Evolutionary conservation across 2,797 vertebrate genomes (phyloP).

Genomic region (Lophura swinhoii): DNA sequence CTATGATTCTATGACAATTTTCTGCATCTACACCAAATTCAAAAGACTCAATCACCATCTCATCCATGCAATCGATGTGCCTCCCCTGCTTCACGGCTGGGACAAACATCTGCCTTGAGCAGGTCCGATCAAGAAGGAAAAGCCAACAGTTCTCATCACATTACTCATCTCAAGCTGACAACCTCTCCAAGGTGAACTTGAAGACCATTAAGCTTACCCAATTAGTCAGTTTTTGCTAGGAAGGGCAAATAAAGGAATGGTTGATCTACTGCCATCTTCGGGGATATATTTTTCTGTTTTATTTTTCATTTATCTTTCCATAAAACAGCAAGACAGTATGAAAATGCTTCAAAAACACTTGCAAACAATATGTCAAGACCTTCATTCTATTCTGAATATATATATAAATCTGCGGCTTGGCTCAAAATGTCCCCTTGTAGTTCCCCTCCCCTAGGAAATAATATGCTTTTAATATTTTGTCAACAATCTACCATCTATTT

Average conservation of each 20-base stretch:
- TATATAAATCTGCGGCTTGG: background rate
- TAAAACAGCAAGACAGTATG: background rate
- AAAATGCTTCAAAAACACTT: background rate
- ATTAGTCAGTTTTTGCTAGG: background rate
- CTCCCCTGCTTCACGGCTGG: rapidly evolving
- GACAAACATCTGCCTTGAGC: background rate
- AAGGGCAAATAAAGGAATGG: background rate
- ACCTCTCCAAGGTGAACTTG: background rate
- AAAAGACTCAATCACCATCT: background rate
- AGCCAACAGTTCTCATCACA: background rate
- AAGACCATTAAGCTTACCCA: background rate
- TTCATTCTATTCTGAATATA: background rate
- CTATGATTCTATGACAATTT: no score
- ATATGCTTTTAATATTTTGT: background rate
- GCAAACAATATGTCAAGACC: background rate
- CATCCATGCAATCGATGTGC: rapidly evolving
- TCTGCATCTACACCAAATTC: background rate
- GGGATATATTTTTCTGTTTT: background rate
- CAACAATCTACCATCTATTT: background rate
- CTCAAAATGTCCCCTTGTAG: background rate
- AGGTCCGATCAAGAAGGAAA: rapidly evolving
- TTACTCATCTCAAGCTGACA: background rate
- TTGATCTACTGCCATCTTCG: background rate
- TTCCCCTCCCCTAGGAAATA: background rate
- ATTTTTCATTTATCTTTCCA: background rate